A percentile compares a stretch with the other conserved stretches of the same genome.
Evolutionary conservation across 1,140 invertebrate species (phyloP).

Genomic region (Lamellibrachia luymesi): DNA sequence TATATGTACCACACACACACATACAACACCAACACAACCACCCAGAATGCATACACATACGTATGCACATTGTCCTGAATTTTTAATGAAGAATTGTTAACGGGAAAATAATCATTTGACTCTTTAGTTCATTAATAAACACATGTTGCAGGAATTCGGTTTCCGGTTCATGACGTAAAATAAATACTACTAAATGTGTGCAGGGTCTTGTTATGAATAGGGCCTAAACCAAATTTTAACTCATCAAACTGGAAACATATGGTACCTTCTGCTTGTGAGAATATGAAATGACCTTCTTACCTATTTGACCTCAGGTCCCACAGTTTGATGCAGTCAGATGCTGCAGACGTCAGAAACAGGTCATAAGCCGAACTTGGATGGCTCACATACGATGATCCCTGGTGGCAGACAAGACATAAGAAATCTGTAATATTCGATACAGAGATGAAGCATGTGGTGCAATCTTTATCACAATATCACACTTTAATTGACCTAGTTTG

Average conservation of each 20-base stretch:
- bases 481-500: no score
- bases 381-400: constrained; percentile 51
- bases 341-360: constrained; percentile 52
- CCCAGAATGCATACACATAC: no score
- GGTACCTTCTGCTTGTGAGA: background rate
- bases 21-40: no score
- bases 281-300: constrained; percentile 32
- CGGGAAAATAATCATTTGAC: no score
- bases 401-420: background rate
- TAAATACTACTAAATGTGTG: background rate
- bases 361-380: constrained; percentile 51
- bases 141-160: background rate
- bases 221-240: background rate
- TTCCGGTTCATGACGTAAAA: background rate
- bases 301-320: constrained; percentile 57
- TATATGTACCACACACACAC: background rate
- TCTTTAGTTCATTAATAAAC: no score
- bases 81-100: no score
- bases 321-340: constrained; percentile 55
- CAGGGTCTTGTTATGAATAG: background rate
- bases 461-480: background rate
- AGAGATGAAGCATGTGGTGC: background rate
- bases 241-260: background rate
- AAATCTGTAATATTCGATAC: background rate
- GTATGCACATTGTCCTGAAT: no score